phyloP scores from a whole-genome alignment of 2,797 vertebrate genomes.

The Coregonus suidteri region DNA sequence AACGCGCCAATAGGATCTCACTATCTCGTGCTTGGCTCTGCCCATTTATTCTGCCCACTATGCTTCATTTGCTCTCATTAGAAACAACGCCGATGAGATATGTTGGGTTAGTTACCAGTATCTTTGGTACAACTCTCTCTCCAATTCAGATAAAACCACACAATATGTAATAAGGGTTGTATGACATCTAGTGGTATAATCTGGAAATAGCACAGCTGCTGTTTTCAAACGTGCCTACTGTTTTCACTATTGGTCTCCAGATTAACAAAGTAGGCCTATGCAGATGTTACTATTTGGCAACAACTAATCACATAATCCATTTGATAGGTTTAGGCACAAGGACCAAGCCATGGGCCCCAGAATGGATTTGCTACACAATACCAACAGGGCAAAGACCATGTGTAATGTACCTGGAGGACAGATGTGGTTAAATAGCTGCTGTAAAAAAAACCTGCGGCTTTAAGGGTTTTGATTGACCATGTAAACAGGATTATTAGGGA shows the following conservation, averaged over 20 bases:
- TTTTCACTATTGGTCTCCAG: background rate
- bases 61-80: too few relatives aligned
- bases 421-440: background rate
- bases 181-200: slow-evolving; percentile 69
- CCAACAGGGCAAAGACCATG: background rate
- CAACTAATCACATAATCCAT: background rate
- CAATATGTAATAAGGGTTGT: slow-evolving; percentile 24
- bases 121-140: background rate
- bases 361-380: background rate
- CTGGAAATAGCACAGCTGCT: slow-evolving; percentile 4
- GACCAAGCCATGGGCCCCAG: background rate
- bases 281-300: background rate
- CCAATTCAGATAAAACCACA: background rate
- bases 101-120: too few relatives aligned
- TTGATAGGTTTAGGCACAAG: background rate
- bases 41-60: too few relatives aligned
- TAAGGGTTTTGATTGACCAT: too few relatives aligned
- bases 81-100: too few relatives aligned
- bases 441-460: background rate
- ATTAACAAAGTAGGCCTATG: background rate
- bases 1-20: too few relatives aligned
- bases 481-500: too few relatives aligned
- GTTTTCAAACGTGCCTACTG: background rate
- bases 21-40: too few relatives aligned
- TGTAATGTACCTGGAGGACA: too few relatives aligned